These are phyloP conservation scores for Semotilus atromaculatus DNA, from an alignment of 2,797 vertebrate genomes.

Conservation along the genomic window DNA sequence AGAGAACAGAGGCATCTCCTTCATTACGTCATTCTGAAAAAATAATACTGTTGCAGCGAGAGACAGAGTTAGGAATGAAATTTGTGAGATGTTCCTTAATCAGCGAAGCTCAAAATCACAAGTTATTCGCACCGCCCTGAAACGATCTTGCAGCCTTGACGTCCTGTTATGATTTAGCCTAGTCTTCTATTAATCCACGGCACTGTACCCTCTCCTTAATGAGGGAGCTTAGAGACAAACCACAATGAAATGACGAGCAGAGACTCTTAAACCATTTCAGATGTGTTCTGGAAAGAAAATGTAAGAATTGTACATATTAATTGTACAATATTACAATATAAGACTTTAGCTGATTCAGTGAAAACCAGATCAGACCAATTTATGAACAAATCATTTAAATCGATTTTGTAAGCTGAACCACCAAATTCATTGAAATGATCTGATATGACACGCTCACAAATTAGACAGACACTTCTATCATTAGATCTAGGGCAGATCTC, in stretches of 20 bases:
- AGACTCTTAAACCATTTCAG: neutral
- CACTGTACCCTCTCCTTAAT: conserved; percentile 5
- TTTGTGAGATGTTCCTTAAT: neutral
- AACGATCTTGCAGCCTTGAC: neutral
- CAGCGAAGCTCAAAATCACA: neutral
- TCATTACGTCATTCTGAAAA: neutral
- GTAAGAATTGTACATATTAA: neutral
- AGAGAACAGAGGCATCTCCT: conserved; percentile 21
- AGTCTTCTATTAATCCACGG: conserved; percentile 1
- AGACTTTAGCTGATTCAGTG: neutral
- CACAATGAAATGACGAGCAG: neutral
- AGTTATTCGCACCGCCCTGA: conserved; percentile 5
- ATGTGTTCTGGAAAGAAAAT: neutral
- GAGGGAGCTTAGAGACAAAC: conserved; percentile 21
- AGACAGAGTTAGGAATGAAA: conserved; percentile 45
- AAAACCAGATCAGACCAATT: neutral
- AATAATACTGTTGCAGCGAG: conserved; percentile 13
- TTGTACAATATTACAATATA: neutral
- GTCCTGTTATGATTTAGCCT: neutral
- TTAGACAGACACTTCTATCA: no score
- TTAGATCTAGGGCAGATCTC: neutral
- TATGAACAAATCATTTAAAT: neutral
- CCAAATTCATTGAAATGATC: neutral
- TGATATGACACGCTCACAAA: neutral
- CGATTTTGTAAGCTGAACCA: neutral